Base-by-base conservation (phyloP, 2,113 vertebrate species). In the Australoheros scitulus region DNA sequence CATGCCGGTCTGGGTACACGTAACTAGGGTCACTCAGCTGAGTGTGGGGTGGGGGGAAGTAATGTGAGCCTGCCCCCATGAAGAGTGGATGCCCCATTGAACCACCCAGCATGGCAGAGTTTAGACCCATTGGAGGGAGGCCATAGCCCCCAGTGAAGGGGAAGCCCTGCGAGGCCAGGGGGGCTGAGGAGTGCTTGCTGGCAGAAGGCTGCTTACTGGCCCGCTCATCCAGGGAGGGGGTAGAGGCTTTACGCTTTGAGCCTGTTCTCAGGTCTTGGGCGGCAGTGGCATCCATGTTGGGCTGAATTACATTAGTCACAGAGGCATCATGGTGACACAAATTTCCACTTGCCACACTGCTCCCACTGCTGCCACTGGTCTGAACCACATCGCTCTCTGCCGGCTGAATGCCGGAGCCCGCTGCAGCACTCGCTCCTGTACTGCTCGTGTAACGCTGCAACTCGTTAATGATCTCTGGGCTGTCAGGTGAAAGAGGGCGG, bases 381-480 rank as follows among this genome's bases (percentile, higher is more conserved):
- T 88, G 89, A 50, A 32, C 17, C 41, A 87, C 24, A 91, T 85
- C 77, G 86, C 1, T 88, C 24, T 90, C 3, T 87, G 9, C 10
- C 36, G 88, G 89, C 1, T 20, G 87, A 20, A 2, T 68, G 10
- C 15, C 24, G 1, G 78, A 15, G 1, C 22, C 68, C 18, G 64
- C 13, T 1, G 84, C 80, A 18, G 94, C 91, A 60, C 94, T 94
- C 5, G 96, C 93, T 1, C 94, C 96, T 0, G 96, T 92, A 0
- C 94, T 94, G 41, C 95, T 94, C 0, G 97, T 94, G 5, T 98
- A 98, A 92, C 96, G 96, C 94, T 98, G 98, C 93, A 98, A 92
- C 95, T 98, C 97, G 0, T 95, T 97, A 91, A 98, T 95, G 93
- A 99, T 98, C 93, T 97, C 97, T 0, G 97, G 97, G 92, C 97